Evolutionary conservation across 2,888 invertebrate species (phyloP).

Genomic region (Alloplasta piceator): DNA sequence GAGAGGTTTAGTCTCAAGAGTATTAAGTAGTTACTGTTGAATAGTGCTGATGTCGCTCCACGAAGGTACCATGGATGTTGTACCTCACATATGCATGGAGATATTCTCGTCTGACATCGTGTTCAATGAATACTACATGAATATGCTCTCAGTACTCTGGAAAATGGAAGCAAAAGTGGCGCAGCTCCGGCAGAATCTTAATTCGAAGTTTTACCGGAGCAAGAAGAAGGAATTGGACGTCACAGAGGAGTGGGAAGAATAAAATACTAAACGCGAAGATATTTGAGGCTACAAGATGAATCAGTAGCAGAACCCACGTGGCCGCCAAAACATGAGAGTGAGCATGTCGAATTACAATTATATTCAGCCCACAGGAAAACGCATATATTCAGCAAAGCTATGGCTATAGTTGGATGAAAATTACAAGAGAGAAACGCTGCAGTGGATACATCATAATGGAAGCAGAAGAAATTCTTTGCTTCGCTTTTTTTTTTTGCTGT

Average conservation of each 20-base stretch:
- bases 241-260: not conserved
- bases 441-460: constrained; percentile 19
- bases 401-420: not conserved
- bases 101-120: constrained; percentile 14
- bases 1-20: constrained; percentile 32
- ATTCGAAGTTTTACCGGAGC: constrained; percentile 27
- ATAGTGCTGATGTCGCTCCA: constrained; percentile 12
- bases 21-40: constrained; percentile 43
- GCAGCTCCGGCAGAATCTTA: constrained; percentile 5
- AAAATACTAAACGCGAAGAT: not conserved
- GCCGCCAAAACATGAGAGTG: too few relatives aligned
- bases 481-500: constrained; percentile 5
- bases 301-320: too few relatives aligned
- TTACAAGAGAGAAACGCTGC: constrained; percentile 15
- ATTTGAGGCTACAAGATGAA: too few relatives aligned
- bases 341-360: too few relatives aligned
- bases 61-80: not conserved
- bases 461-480: constrained; percentile 16
- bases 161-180: constrained; percentile 11
- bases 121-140: constrained; percentile 8
- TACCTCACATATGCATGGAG: constrained; percentile 1
- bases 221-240: not conserved
- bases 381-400: too few relatives aligned
- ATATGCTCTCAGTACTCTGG: constrained; percentile 10
- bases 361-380: too few relatives aligned